Evolutionary conservation across 2,113 vertebrate genomes (phyloP).

Genomic region (Sapayoa aenigma): DNA sequence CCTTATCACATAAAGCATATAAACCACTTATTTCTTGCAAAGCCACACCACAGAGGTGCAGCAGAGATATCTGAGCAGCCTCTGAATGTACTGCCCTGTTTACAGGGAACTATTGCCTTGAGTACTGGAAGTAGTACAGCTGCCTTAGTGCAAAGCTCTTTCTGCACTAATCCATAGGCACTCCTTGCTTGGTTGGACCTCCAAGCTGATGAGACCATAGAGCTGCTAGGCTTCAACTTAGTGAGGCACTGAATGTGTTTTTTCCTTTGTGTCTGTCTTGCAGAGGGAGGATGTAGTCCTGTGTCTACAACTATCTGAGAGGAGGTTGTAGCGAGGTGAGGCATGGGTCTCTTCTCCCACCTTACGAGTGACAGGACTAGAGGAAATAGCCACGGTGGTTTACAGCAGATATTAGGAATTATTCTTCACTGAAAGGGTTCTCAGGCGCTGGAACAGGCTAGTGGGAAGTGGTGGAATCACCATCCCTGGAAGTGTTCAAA

Average conservation of each 20-base stretch:
- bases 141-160: background rate
- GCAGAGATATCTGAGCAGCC: background rate
- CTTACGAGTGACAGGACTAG: background rate
- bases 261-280: background rate
- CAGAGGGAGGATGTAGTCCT: background rate
- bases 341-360: background rate
- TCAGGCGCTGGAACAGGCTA: background rate
- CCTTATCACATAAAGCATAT: background rate
- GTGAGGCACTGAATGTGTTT: background rate
- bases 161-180: background rate
- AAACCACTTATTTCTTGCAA: background rate
- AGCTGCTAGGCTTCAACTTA: background rate
- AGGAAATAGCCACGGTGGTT: background rate
- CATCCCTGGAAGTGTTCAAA: background rate
- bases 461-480: background rate
- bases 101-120: fast-evolving
- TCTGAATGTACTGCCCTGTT: background rate
- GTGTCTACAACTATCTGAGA: background rate
- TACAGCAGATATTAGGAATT: background rate
- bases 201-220: background rate
- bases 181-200: background rate
- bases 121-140: background rate
- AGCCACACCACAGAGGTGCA: background rate
- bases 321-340: background rate
- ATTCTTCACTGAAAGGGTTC: background rate